Evolutionary conservation across 2,888 invertebrate genomes (phyloP).

Genomic region (Achlya flavicornis): DNA sequence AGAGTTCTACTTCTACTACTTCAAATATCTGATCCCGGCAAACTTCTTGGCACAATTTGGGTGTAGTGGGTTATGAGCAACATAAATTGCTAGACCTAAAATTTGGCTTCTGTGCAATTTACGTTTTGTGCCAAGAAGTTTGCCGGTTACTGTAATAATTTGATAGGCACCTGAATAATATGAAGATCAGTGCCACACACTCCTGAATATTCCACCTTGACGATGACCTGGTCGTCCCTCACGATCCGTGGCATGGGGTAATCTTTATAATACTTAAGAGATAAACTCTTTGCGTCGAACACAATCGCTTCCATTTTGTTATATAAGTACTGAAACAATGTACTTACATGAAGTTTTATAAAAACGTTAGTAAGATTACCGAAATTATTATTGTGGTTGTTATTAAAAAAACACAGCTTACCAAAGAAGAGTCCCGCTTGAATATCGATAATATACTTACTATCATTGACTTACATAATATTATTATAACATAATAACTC

Average conservation of each 20-base stretch:
- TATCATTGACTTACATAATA: not conserved
- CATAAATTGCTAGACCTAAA: too few species aligned
- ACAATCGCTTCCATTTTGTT: conserved; percentile 83
- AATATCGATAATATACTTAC: not conserved
- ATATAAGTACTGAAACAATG: not conserved
- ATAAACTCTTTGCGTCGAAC: conserved; percentile 75
- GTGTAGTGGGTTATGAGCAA: too few species aligned
- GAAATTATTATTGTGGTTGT: not conserved
- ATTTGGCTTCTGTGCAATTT: too few species aligned
- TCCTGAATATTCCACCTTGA: conserved; percentile 87
- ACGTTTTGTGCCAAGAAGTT: too few species aligned
- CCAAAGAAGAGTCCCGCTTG: not conserved
- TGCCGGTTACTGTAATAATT: not conserved
- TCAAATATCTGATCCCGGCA: too few species aligned
- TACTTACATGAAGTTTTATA: not conserved
- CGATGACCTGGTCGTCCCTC: conserved; percentile 84
- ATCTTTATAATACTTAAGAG: conserved; percentile 68
- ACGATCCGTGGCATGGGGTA: conserved; percentile 76
- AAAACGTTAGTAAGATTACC: not conserved
- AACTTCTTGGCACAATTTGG: too few species aligned
- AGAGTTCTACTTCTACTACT: too few species aligned
- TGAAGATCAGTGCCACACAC: conserved; percentile 90
- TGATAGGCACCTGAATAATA: conserved; percentile 83
- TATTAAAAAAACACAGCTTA: not conserved
- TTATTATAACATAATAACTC: not conserved